Base-by-base conservation (phyloP, 2,888 invertebrate species). In the Dascillus cervinus region DNA sequence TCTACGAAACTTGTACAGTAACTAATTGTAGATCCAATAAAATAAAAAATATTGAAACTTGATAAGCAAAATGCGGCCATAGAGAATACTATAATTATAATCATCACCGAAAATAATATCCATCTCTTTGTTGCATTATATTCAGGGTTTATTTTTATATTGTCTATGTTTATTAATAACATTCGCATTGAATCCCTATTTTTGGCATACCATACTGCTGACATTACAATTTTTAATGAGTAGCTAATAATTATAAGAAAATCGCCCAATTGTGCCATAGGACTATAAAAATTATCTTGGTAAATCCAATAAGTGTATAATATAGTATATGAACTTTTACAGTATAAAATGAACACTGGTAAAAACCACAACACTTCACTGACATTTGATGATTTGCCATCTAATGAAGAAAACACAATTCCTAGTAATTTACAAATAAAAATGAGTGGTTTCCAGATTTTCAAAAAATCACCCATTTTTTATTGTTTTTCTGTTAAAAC, bases 391-490 rank as follows among this genome's bases (percentile, higher is more conserved):
- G 21, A 20, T 20, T 20, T 20, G 9, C 9, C 10, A 3, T 20
- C 21, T 3, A n/a, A 9, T 20, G 21, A 22, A 14, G 22, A 29
- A 10, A 22, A 29, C 17, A 3, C 15, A 13, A 22, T 29, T n/a
- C 22, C 29, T 10, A 11, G n/a, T n/a, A 29, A 22, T 22, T 11
- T 20, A 22, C 14, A n/a, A n/a, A n/a, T n/a, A n/a, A n/a, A n/a
- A n/a, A n/a, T n/a, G n/a, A n/a, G n/a, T n/a, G n/a, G n/a, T n/a
- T n/a, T n/a, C n/a, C n/a, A n/a, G n/a, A n/a, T n/a, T n/a, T n/a
- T n/a, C n/a, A n/a, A n/a, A n/a, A n/a, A n/a, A n/a, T n/a, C n/a
- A n/a, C n/a, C n/a, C n/a, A n/a, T n/a, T n/a, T n/a, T n/a, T n/a
- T n/a, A n/a, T n/a, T n/a, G n/a, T n/a, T n/a, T n/a, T n/a, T n/a